These are phyloP conservation scores for Sylvia atricapilla DNA, from an alignment of 2,113 vertebrate genomes.

Conservation along the genomic window DNA sequence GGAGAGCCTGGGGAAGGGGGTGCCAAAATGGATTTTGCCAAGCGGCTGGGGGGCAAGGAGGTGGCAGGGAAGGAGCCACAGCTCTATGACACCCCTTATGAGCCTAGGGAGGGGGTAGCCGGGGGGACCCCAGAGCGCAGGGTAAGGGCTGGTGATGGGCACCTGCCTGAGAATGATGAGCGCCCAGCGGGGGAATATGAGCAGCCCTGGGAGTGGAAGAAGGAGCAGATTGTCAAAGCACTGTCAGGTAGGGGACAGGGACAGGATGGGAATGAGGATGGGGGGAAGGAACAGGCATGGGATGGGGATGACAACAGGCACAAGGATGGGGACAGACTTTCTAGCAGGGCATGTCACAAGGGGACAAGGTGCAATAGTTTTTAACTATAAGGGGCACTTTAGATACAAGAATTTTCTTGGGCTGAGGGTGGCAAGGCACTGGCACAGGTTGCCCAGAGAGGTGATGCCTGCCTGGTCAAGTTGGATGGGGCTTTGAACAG, in stretches of 20 bases:
- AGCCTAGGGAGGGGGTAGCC: background rate
- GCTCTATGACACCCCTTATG: constrained; percentile 76
- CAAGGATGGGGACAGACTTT: background rate
- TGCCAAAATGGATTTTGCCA: constrained; percentile 25
- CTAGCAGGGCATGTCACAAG: background rate
- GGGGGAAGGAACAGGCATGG: background rate
- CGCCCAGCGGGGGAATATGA: constrained; percentile 81
- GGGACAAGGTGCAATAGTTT: background rate
- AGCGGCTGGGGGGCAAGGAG: constrained; percentile 56
- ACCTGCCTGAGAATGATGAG: constrained; percentile 75
- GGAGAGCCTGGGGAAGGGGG: constrained; percentile 63
- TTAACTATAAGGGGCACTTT: background rate
- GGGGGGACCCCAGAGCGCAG: background rate
- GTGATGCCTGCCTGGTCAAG: background rate
- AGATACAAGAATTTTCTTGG: background rate
- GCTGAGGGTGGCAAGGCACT: background rate
- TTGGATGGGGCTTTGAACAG: background rate
- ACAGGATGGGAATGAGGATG: background rate
- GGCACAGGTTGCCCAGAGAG: background rate
- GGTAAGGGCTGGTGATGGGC: background rate
- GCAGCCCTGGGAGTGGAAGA: constrained; percentile 91
- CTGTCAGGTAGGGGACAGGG: constrained; percentile 78
- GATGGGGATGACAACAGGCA: background rate
- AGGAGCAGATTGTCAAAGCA: constrained; percentile 82
- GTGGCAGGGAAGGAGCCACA: constrained; percentile 44